Base-by-base conservation (phyloP, 2,113 vertebrate species). In the Tautogolabrus adspersus region DNA sequence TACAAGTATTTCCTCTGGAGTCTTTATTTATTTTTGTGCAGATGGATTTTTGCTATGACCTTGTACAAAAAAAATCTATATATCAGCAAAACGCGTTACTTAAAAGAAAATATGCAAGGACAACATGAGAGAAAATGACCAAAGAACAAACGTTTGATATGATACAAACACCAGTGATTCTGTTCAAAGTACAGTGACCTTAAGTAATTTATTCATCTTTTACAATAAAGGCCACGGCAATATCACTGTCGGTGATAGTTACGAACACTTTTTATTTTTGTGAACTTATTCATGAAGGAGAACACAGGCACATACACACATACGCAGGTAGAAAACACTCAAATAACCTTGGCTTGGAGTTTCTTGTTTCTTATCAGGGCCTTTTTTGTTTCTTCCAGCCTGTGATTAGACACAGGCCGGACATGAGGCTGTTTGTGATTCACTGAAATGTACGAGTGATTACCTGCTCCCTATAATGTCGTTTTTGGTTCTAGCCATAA, bases 121-220 rank as follows among this genome's bases (percentile, higher is more conserved):
- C 72, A 76, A 90, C 57, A 79, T 88, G 86, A 89, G 84, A 82
- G 87, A 92, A 81, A 87, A 92, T 82, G 93, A 95, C 94, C 95
- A 95, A 95, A 95, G 95, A 95, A 93, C 92, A 93, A 93, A 86
- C 83, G 87, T 94, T 91, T 90, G 77, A 90, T 88, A 87, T 84
- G 75, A 92, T 86, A 84, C 88, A 86, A 83, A 88, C 74, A 66
- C 71, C 77, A 58, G 80, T 66, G 55, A 84, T 82, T 84, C 80
- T 69, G 62, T 87, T 88, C 59, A 65, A 82, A 75, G 15, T 77
- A 86, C 65, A 85, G 81, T 73, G 66, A 75, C 42, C 65, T 72
- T 78, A 65, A 75, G 34, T 86, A 87, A 79, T 83, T 85, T 87
- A 80, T 89, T 84, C 46, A 19, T 71, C 49, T 64, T 90, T 88